phyloP scores from a whole-genome alignment of 2,888 invertebrate genomes.

The Spilosoma lubricipeda region DNA sequence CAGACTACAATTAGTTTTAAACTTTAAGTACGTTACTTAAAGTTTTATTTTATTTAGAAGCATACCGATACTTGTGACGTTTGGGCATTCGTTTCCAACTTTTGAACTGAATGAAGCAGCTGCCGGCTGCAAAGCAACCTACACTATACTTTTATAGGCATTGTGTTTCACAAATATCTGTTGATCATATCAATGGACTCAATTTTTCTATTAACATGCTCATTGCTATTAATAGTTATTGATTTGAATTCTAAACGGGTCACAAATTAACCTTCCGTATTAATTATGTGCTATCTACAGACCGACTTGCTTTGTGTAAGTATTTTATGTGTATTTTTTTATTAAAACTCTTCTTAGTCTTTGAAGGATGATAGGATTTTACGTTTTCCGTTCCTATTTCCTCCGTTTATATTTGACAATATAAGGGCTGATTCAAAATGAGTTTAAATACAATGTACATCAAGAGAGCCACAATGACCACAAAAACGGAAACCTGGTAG shows the following conservation, averaged over 20 bases:
- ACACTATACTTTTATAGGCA: constrained; percentile 52
- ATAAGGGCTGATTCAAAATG: too few species aligned
- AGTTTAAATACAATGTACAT: too few species aligned
- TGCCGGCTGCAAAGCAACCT: constrained; percentile 56
- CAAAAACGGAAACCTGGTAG: too few species aligned
- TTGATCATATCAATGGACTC: constrained; percentile 38
- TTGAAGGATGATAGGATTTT: too few species aligned
- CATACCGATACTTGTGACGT: constrained; percentile 23
- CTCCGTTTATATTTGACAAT: too few species aligned
- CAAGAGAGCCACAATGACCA: too few species aligned
- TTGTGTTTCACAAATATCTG: constrained; percentile 54
- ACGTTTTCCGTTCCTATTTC: too few species aligned
- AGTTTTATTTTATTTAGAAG: constrained; percentile 22
- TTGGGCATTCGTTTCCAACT: constrained; percentile 20
- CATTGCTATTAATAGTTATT: constrained; percentile 21
- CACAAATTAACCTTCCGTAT: constrained; percentile 7
- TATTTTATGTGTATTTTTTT: background rate
- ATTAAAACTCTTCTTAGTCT: too few species aligned
- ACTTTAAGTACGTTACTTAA: constrained; percentile 4
- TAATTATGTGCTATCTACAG: background rate
- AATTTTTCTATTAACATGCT: constrained; percentile 21
- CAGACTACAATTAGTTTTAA: constrained; percentile 10
- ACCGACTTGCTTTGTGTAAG: background rate
- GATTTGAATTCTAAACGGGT: constrained; percentile 29
- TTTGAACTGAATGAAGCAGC: constrained; percentile 65